Percentiles rank a stretch among this genome's conserved stretches.
phyloP scores from a whole-genome alignment of 2,113 vertebrate genomes.

The Sporophila hypoxantha region DNA sequence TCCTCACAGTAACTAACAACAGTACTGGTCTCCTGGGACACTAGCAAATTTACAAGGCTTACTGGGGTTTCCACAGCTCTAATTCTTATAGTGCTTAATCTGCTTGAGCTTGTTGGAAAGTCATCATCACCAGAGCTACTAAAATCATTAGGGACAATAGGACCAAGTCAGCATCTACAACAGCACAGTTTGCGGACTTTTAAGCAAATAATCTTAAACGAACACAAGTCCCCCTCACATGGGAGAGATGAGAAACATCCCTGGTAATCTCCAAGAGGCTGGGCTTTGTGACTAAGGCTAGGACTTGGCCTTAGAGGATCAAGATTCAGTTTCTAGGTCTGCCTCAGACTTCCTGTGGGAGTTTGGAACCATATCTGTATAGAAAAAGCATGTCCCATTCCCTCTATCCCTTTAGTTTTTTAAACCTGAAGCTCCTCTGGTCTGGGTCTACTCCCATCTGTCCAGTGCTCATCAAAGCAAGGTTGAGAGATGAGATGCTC shows the following conservation, averaged over 20 bases:
- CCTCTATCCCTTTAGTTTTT: background rate
- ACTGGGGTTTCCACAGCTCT: conserved; percentile 29
- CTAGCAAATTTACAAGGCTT: conserved; percentile 37
- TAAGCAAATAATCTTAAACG: background rate
- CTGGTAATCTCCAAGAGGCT: background rate
- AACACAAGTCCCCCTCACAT: background rate
- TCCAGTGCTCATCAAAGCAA: background rate
- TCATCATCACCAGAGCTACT: background rate
- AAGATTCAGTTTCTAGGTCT: background rate
- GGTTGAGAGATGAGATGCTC: background rate
- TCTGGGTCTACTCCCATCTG: background rate
- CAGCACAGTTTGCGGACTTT: background rate
- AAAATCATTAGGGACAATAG: conserved; percentile 5
- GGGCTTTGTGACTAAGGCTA: background rate
- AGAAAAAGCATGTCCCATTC: background rate
- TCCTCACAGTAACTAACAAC: conserved; percentile 49
- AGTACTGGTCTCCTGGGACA: conserved; percentile 29
- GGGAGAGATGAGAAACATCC: background rate
- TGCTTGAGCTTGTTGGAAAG: conserved; percentile 19
- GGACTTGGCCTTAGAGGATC: background rate
- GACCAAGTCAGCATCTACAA: background rate
- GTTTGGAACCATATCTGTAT: background rate
- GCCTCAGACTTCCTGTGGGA: background rate
- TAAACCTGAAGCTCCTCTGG: background rate
- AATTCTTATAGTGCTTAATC: conserved; percentile 22